Evolutionary conservation across 2,113 vertebrate genomes (phyloP).

Genomic region (Columba janthina): DNA sequence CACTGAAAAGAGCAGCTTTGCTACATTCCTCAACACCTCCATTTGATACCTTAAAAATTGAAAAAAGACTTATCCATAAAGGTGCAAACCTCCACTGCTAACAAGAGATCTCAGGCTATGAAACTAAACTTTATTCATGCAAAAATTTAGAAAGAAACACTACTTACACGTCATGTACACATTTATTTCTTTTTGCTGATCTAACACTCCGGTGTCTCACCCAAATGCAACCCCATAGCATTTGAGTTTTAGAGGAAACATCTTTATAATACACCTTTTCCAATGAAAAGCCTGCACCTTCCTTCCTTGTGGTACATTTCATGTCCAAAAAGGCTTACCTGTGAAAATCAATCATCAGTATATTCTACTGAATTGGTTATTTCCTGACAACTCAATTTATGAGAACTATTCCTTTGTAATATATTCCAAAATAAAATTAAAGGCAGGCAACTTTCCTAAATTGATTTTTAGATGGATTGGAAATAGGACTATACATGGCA

Average conservation of each 20-base stretch:
- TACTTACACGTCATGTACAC: neutral
- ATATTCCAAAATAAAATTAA: neutral
- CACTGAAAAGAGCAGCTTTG: neutral
- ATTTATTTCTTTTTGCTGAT: neutral
- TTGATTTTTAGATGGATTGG: neutral
- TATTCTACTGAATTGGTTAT: neutral
- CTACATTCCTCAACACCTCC: neutral
- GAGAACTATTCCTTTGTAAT: neutral
- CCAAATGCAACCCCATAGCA: neutral
- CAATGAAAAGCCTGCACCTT: neutral
- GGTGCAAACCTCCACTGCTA: neutral
- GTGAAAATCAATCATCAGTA: neutral
- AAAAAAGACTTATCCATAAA: neutral
- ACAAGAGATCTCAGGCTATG: neutral
- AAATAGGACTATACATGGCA: neutral
- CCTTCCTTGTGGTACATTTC: neutral
- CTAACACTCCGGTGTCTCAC: neutral
- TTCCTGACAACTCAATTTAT: neutral
- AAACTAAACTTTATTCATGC: neutral
- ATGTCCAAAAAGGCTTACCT: neutral
- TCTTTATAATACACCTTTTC: neutral
- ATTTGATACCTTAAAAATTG: neutral
- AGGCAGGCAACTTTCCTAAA: neutral
- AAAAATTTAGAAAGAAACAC: neutral
- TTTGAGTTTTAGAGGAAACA: neutral